Evolutionary conservation across 2,113 vertebrate genomes (phyloP).

Genomic region (Dermatemys mawii): DNA sequence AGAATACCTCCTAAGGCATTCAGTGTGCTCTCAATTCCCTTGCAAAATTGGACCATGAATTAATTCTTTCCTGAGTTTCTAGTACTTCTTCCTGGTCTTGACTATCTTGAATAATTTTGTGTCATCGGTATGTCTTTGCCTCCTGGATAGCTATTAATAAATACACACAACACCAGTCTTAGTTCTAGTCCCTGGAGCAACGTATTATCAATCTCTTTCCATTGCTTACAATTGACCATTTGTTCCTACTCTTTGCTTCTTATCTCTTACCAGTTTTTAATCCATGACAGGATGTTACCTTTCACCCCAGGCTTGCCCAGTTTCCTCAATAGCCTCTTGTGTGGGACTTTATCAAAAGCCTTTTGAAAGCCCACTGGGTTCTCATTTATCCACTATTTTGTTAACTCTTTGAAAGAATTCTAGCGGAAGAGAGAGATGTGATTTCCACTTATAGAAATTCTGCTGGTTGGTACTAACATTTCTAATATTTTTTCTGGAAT

Average conservation of each 20-base stretch:
- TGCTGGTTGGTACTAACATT: not conserved
- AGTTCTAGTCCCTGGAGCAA: slow-evolving; percentile 21
- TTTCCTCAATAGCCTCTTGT: slow-evolving; percentile 73
- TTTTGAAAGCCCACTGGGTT: slow-evolving; percentile 47
- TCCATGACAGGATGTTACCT: slow-evolving; percentile 70
- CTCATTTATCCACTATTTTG: not conserved
- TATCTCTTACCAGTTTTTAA: slow-evolving; percentile 68
- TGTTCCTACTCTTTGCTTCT: slow-evolving; percentile 58
- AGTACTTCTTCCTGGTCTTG: not conserved
- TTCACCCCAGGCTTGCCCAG: slow-evolving; percentile 64
- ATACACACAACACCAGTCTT: slow-evolving; percentile 20
- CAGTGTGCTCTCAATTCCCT: not conserved
- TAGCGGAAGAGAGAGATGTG: not conserved
- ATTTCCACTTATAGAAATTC: fast-evolving
- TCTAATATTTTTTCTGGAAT: not conserved
- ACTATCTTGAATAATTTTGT: not conserved
- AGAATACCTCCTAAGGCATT: not conserved
- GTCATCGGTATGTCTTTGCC: not conserved
- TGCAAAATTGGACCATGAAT: not conserved
- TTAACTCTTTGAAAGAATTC: slow-evolving; percentile 54
- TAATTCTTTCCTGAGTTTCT: not conserved
- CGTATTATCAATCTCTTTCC: slow-evolving; percentile 36
- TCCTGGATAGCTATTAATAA: not conserved
- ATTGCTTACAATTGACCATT: slow-evolving; percentile 38
- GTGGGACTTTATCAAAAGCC: slow-evolving; percentile 63